These are phyloP conservation scores for Tamias sibiricus DNA, from an alignment of 2,113 vertebrate species.

Conservation along the genomic window DNA sequence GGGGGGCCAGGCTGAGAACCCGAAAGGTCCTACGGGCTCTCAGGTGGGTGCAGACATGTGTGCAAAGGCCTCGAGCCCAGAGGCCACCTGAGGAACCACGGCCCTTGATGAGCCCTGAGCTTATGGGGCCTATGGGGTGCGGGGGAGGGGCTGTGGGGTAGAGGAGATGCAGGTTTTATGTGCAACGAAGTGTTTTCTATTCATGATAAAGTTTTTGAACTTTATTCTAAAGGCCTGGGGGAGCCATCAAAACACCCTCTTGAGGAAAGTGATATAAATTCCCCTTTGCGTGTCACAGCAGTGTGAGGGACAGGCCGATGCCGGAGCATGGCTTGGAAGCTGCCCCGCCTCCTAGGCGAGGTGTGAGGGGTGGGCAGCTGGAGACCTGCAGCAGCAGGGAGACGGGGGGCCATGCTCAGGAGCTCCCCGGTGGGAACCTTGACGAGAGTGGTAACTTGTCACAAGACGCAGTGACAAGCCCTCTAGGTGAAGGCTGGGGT, in stretches of 20 bases:
- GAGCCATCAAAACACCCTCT: background rate
- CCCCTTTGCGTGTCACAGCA: background rate
- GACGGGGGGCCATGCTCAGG: fast-evolving
- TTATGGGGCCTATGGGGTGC: no score
- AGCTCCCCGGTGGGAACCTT: background rate
- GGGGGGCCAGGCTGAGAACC: no score
- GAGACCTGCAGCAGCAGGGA: no score
- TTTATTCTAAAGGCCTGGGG: background rate
- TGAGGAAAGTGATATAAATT: background rate
- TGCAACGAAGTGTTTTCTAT: background rate
- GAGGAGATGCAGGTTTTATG: background rate
- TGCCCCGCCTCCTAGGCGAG: background rate
- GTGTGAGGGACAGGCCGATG: background rate
- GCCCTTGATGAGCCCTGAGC: background rate
- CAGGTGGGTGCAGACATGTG: background rate
- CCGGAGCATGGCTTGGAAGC: background rate
- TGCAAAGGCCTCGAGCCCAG: background rate
- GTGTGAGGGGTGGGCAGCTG: fast-evolving
- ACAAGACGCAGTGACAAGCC: background rate
- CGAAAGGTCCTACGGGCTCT: fast-evolving
- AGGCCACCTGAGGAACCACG: background rate
- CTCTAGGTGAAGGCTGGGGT: background rate
- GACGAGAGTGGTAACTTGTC: fast-evolving
- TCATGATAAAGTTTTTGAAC: background rate
- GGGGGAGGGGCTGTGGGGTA: fast-evolving